Evolutionary conservation across 2,797 vertebrate species (phyloP).

Genomic region (Anableps anableps): DNA sequence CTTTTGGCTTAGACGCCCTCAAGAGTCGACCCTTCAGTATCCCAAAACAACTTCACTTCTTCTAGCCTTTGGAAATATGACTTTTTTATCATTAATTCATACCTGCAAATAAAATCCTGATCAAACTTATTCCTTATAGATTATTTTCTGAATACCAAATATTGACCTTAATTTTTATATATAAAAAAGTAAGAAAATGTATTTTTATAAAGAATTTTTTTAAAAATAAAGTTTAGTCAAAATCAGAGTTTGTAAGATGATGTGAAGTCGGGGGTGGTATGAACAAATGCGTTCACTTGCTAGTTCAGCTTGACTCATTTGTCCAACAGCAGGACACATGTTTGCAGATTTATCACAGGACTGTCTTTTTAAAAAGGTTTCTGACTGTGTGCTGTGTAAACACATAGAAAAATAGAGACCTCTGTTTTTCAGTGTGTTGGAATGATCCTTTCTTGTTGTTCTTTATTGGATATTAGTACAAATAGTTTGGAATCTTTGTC

Average conservation of each 20-base stretch:
- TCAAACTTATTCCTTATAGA: not conserved
- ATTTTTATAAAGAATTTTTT: not conserved
- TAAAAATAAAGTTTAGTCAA: not conserved
- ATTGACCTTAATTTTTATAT: too few species aligned
- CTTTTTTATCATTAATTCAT: not conserved
- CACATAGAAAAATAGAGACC: too few species aligned
- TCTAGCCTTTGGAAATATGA: not conserved
- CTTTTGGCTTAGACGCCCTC: not conserved
- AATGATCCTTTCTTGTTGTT: not conserved
- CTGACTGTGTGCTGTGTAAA: not conserved
- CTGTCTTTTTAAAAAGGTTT: not conserved
- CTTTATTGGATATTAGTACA: not conserved
- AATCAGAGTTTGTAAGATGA: not conserved
- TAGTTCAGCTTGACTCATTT: not conserved
- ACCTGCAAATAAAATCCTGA: not conserved
- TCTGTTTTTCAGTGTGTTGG: not conserved
- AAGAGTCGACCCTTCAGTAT: not conserved
- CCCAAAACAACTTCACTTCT: not conserved
- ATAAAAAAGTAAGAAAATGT: not conserved
- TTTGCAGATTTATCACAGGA: not conserved
- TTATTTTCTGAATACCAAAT: not conserved
- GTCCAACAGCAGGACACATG: not conserved
- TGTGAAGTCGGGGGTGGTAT: not conserved
- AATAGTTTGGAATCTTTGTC: not conserved
- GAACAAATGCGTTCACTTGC: not conserved